These are phyloP conservation scores for Eidolon dupreanum DNA, from an alignment of 2,797 vertebrate species.

Conservation along the genomic window DNA sequence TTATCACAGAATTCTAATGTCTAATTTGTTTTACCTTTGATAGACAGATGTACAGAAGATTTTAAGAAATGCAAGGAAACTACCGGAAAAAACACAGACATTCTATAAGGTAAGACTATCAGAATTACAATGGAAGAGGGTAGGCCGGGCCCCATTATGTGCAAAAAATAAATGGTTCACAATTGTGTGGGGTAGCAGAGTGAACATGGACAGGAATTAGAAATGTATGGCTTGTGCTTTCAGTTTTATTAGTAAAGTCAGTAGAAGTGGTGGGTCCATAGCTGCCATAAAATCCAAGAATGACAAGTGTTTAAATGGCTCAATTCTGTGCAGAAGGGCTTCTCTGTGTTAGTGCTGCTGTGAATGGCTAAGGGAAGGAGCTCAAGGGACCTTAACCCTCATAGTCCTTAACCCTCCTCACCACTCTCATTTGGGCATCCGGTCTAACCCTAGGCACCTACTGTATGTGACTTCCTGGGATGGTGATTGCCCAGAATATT, in stretches of 20 bases:
- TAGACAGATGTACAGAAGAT: slow-evolving; percentile 99
- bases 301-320: background rate
- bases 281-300: background rate
- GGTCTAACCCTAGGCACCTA: background rate
- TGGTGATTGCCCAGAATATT: background rate
- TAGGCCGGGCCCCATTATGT: background rate
- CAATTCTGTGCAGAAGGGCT: background rate
- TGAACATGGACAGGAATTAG: background rate
- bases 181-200: no score
- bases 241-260: background rate
- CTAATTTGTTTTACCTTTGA: slow-evolving; percentile 10
- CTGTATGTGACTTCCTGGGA: background rate
- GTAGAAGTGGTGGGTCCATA: background rate
- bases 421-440: background rate
- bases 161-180: background rate
- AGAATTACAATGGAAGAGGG: background rate
- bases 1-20: slow-evolving; percentile 47
- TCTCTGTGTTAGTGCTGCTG: background rate
- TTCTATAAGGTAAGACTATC: slow-evolving; percentile 95
- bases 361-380: background rate
- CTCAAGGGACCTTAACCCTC: background rate
- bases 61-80: slow-evolving; percentile 97
- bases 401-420: background rate
- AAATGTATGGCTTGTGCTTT: background rate
- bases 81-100: slow-evolving; percentile 99